Percentiles rank a stretch among this genome's conserved stretches.
phyloP scores from a whole-genome alignment of 2,797 vertebrate species.

The Melanotaenia parkinsoni region DNA sequence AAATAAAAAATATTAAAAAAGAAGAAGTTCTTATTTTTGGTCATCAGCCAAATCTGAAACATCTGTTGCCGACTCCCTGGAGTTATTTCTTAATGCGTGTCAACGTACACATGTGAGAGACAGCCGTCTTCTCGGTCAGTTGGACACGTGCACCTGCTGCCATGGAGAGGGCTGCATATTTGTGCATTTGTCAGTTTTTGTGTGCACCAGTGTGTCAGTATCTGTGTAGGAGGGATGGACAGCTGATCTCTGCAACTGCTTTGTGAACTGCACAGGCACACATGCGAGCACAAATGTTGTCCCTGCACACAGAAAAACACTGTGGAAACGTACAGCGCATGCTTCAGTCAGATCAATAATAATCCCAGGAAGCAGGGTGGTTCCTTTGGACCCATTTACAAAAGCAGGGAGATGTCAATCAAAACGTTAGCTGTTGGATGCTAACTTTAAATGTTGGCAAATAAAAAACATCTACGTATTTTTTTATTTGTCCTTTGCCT shows the following conservation, averaged over 20 bases:
- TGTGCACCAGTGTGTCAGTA: slow-evolving; percentile 10
- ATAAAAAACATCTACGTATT: background rate
- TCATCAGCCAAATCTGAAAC: slow-evolving; percentile 55
- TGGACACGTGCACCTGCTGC: slow-evolving; percentile 64
- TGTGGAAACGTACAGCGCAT: background rate
- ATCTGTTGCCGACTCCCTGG: slow-evolving; percentile 55
- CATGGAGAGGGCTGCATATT: slow-evolving; percentile 33
- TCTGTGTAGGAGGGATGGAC: slow-evolving; percentile 38
- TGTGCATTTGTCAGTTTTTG: slow-evolving; percentile 13
- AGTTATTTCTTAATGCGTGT: slow-evolving; percentile 9
- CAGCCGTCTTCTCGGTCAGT: slow-evolving; percentile 47
- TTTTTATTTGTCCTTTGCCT: background rate
- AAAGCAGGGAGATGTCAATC: background rate
- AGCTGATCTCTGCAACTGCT: slow-evolving; percentile 61
- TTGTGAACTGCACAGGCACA: slow-evolving; percentile 44
- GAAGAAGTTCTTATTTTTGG: slow-evolving; percentile 55
- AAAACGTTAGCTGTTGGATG: background rate
- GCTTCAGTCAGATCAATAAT: background rate
- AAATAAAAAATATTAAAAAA: slow-evolving; percentile 54
- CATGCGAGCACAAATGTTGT: slow-evolving; percentile 25
- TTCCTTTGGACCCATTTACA: background rate
- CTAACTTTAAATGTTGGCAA: background rate
- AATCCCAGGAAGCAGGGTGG: background rate
- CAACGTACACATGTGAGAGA: background rate
- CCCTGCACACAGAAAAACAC: background rate